Conservation (phyloP, 2,888 invertebrate genomes). For the Drosophila gaucha region DNA sequence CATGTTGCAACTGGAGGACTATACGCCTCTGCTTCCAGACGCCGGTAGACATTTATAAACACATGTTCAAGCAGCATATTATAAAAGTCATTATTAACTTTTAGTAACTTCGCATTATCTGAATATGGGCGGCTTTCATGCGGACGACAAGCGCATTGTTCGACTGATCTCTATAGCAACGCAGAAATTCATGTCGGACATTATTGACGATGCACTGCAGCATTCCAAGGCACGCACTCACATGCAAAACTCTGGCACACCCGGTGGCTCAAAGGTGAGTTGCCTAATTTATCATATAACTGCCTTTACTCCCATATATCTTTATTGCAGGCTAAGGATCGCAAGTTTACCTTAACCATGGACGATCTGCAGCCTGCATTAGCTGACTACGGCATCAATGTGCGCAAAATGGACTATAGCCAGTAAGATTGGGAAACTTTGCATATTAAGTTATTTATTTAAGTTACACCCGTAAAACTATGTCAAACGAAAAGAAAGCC, state of each 20-base stretch:
- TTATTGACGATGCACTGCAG: slow-evolving; percentile 98
- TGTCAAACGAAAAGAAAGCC: not conserved
- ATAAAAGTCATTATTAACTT: not conserved
- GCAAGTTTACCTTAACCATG: slow-evolving; percentile 95
- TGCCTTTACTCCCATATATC: not conserved
- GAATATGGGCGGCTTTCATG: slow-evolving; percentile 92
- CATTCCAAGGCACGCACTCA: slow-evolving; percentile 95
- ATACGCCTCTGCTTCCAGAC: slow-evolving; percentile 95
- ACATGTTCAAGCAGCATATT: slow-evolving; percentile 84
- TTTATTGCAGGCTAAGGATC: slow-evolving; percentile 86
- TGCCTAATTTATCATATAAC: too few relatives aligned
- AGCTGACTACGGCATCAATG: slow-evolving; percentile 97
- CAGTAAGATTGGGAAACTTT: slow-evolving; percentile 32
- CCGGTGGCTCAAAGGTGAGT: slow-evolving; percentile 57
- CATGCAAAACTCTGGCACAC: slow-evolving; percentile 55
- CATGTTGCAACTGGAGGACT: slow-evolving; percentile 89
- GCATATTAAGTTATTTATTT: not conserved
- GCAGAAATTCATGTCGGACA: slow-evolving; percentile 98
- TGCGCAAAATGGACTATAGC: slow-evolving; percentile 88
- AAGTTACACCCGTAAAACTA: not conserved
- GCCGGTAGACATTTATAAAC: slow-evolving; percentile 84
- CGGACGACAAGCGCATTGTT: slow-evolving; percentile 95
- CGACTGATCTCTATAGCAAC: slow-evolving; percentile 97
- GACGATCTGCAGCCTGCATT: slow-evolving; percentile 97
- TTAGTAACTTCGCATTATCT: slow-evolving; percentile 62